phyloP scores from a whole-genome alignment of 53 echinoderm and acorn worm genomes.

The Crossaster papposus region DNA sequence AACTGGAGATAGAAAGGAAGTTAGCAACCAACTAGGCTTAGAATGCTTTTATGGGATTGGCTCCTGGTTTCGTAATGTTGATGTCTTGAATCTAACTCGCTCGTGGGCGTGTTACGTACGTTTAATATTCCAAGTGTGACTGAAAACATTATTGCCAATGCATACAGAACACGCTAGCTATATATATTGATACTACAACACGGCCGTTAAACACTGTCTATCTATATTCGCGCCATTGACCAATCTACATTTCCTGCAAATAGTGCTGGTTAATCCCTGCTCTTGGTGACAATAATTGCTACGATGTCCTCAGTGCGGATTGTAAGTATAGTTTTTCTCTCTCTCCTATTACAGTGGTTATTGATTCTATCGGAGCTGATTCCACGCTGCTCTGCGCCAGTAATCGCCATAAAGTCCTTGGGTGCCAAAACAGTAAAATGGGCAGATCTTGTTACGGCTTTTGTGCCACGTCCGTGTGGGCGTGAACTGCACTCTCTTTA shows the following conservation, averaged over 20 bases:
- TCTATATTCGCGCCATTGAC: neutral
- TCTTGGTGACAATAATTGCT: neutral
- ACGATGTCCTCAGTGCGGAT: neutral
- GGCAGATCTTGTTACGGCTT: neutral
- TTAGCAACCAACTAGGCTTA: too few relatives aligned
- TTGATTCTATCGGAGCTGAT: constrained; percentile 1
- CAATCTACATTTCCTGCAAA: neutral
- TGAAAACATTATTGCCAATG: neutral
- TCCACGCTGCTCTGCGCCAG: neutral
- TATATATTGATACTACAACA: neutral
- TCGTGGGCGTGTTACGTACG: neutral
- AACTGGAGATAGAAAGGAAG: too few relatives aligned
- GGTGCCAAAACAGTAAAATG: neutral
- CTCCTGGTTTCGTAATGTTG: neutral
- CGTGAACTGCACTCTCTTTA: neutral
- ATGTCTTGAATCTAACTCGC: neutral
- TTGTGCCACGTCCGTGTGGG: neutral
- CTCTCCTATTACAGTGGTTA: neutral
- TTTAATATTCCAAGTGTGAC: neutral
- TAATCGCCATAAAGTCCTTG: neutral
- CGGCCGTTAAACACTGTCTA: neutral
- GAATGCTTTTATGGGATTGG: too few relatives aligned
- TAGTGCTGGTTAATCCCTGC: neutral
- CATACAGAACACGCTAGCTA: neutral
- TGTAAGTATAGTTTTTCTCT: neutral